A percentile compares a stretch with the other conserved stretches of the same genome.
These are phyloP conservation scores for Drosophila azteca DNA, from an alignment of 1,140 invertebrate species.

Conservation along the genomic window DNA sequence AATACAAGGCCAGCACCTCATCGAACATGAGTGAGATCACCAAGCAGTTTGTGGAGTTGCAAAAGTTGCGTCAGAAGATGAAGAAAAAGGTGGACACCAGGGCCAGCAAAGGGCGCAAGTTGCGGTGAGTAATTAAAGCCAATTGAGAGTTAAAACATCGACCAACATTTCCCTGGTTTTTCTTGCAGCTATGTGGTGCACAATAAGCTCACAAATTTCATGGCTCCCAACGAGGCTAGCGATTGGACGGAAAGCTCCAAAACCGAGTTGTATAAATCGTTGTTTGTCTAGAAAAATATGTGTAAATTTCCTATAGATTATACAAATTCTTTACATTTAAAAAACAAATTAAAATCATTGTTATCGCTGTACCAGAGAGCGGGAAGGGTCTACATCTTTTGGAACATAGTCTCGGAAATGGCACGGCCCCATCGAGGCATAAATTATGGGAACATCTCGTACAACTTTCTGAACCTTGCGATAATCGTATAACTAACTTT, in stretches of 20 bases:
- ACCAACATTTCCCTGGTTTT: neutral
- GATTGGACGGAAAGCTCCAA: conserved; percentile 92
- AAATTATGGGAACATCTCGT: too few species aligned
- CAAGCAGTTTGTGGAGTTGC: conserved; percentile 94
- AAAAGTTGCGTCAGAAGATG: conserved; percentile 94
- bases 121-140: conserved; percentile 85
- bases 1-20: conserved; percentile 92
- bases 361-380: too few species aligned
- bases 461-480: too few species aligned
- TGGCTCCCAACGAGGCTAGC: conserved; percentile 90
- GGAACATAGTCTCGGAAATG: too few species aligned
- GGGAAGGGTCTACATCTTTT: too few species aligned
- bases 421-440: too few species aligned
- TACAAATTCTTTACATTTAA: neutral
- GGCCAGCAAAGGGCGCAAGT: conserved; percentile 95
- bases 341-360: neutral
- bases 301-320: conserved; percentile 9
- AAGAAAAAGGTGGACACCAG: conserved; percentile 95
- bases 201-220: conserved; percentile 96
- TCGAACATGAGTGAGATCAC: conserved; percentile 92
- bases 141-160: neutral
- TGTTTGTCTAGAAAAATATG: conserved; percentile 88
- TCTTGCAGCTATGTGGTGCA: conserved; percentile 91
- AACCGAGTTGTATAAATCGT: conserved; percentile 91
- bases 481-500: too few species aligned